Evolutionary conservation across 2,888 invertebrate species (phyloP).

Genomic region (Lasioglossum pauxillum): DNA sequence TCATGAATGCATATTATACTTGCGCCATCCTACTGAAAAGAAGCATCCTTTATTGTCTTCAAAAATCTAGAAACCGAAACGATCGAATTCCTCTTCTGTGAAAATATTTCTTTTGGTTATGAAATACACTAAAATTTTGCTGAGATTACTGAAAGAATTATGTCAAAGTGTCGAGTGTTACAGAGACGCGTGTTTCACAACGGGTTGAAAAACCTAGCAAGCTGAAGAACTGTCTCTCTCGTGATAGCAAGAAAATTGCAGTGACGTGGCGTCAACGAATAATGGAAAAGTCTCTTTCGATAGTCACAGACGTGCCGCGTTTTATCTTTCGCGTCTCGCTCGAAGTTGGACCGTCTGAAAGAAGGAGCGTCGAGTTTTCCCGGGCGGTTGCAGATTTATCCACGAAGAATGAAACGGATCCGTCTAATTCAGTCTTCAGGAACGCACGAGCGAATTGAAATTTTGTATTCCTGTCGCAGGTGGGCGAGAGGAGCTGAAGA

Average conservation of each 20-base stretch:
- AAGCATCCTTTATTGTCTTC: background rate
- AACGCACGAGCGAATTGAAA: slow-evolving; percentile 34
- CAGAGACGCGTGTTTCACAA: background rate
- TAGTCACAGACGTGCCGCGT: background rate
- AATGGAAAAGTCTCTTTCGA: background rate
- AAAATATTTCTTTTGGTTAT: background rate
- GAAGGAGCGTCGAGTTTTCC: background rate
- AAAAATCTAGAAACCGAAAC: background rate
- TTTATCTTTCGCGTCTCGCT: background rate
- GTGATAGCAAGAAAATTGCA: background rate
- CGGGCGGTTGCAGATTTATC: slow-evolving; percentile 1
- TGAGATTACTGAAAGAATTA: too few species aligned
- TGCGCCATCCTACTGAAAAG: background rate
- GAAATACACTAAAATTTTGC: background rate
- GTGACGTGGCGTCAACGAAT: background rate
- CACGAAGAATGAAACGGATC: slow-evolving; percentile 3
- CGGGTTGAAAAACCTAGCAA: background rate
- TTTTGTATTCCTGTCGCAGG: slow-evolving; percentile 24
- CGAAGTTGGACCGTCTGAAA: background rate
- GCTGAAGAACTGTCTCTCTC: background rate
- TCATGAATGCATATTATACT: background rate
- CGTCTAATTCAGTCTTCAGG: slow-evolving; percentile 2
- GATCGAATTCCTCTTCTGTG: background rate
- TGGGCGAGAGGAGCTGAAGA: background rate
- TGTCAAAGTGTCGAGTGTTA: background rate